Conservation (phyloP, 1,140 invertebrate species). For the Cardiocondyla obscurior region DNA sequence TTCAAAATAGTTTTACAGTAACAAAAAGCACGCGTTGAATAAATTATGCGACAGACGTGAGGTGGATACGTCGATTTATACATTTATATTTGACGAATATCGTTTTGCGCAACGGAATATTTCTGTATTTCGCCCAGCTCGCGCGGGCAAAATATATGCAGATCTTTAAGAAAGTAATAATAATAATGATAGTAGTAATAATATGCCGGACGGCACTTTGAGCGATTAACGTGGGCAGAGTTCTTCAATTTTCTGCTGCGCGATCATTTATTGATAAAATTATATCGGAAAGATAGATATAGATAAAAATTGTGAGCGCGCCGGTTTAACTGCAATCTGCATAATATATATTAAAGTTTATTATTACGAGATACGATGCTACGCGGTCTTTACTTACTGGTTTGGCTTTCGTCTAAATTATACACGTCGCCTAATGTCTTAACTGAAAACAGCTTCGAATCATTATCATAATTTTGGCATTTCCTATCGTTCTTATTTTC, state of each 20-base stretch:
- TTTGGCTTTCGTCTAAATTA: constrained; percentile 81
- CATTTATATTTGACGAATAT: background rate
- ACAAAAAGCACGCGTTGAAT: background rate
- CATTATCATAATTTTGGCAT: constrained; percentile 83
- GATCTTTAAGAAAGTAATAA: constrained; percentile 42
- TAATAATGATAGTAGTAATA: constrained; percentile 27
- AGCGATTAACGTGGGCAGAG: constrained; percentile 31
- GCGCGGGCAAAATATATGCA: background rate
- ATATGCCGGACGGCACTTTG: constrained; percentile 18
- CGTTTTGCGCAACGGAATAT: background rate
- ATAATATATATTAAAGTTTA: constrained; percentile 82
- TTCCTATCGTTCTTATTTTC: constrained; percentile 78
- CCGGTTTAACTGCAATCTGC: constrained; percentile 73
- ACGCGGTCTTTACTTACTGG: constrained; percentile 78
- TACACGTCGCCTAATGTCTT: constrained; percentile 82
- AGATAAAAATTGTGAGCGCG: constrained; percentile 59
- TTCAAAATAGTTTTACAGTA: background rate
- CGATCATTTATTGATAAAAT: constrained; percentile 60
- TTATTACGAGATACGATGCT: constrained; percentile 76
- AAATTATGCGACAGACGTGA: background rate
- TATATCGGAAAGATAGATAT: constrained; percentile 46
- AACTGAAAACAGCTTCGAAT: constrained; percentile 82
- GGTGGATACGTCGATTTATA: background rate
- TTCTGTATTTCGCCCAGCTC: background rate
- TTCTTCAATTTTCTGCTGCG: constrained; percentile 47